Base-by-base conservation (phyloP, 2,113 vertebrate species). In the Rhabdomys dilectus region DNA sequence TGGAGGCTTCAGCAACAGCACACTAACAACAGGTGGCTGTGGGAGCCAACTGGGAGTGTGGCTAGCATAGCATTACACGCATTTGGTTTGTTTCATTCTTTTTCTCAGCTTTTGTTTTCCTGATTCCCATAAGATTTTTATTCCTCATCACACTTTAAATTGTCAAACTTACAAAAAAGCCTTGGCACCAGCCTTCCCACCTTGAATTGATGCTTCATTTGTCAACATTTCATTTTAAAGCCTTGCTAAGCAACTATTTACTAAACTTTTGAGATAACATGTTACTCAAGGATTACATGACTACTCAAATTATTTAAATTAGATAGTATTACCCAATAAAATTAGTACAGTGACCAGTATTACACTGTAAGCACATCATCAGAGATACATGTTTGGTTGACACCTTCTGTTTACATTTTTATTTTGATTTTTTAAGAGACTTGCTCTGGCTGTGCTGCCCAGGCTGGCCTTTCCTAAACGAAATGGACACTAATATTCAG, bases 291-390 rank as follows among this genome's bases (percentile, higher is more conserved):
- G 36, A 64, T 60, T 53, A 66, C 1, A 45, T 45, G n/a, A 8
- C 39, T 93, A 68, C 39, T 90, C 92, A 92, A 89, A 93, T 77
- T 82, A 86, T 72, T 93, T 91, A 77, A 95, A 51, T 80, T 88
- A 93, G 21, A 78, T 22, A 45, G 34, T 75, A 84, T 75, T 82
- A 91, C 21, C 21, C 10, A 22, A 24, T 51, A 19, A 77, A 89
- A 80, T 81, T 17, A 70, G 26, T 88, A 91, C 56, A 97, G 80
- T 93, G 72, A 86, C 56, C 34, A 91, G 31, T 78, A 80, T 53
- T 26, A 9, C 6, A 12, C 53, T 73, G 31, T 68, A 34, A 88
- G 24, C 3, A 94, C 15, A 80, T 78, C 70, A 45, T 36, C 10
- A 17, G 19, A 64, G 39, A 7, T n/a, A 48, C 1, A 9, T 56